Evolutionary conservation across 1,140 invertebrate genomes (phyloP).

Genomic region (Dendroctonus valens): DNA sequence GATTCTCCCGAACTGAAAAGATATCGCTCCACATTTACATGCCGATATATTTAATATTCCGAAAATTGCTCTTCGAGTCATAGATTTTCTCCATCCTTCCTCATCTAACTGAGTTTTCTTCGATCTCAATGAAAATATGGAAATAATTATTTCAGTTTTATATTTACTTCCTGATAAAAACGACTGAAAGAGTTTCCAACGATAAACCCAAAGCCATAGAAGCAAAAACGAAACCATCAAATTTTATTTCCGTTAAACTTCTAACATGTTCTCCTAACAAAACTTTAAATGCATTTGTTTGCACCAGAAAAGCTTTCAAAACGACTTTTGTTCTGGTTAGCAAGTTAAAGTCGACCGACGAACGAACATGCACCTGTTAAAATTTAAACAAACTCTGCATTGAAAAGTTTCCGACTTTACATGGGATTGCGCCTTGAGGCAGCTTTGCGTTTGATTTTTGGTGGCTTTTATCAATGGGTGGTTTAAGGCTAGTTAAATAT

Average conservation of each 20-base stretch:
- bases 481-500: too few relatives aligned
- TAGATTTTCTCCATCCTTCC: too few relatives aligned
- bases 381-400: constrained; percentile 23
- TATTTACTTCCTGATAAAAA: too few relatives aligned
- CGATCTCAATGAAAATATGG: too few relatives aligned
- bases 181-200: too few relatives aligned
- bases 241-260: not conserved
- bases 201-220: too few relatives aligned
- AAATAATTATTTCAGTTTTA: too few relatives aligned
- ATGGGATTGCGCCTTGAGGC: constrained; percentile 11
- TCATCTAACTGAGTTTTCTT: too few relatives aligned
- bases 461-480: too few relatives aligned
- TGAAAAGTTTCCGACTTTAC: constrained; percentile 21
- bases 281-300: constrained; percentile 26
- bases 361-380: constrained; percentile 17
- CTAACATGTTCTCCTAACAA: not conserved
- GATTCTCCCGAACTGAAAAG: constrained; percentile 3
- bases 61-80: too few relatives aligned
- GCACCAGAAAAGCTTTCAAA: constrained; percentile 11
- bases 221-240: too few relatives aligned
- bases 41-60: not conserved
- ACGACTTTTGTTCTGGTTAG: constrained; percentile 17
- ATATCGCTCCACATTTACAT: not conserved
- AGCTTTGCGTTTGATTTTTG: constrained; percentile 4
- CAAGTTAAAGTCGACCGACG: constrained; percentile 21